These are phyloP conservation scores for Scrobipalpa costella DNA, from an alignment of 2,888 invertebrate species.

Conservation along the genomic window DNA sequence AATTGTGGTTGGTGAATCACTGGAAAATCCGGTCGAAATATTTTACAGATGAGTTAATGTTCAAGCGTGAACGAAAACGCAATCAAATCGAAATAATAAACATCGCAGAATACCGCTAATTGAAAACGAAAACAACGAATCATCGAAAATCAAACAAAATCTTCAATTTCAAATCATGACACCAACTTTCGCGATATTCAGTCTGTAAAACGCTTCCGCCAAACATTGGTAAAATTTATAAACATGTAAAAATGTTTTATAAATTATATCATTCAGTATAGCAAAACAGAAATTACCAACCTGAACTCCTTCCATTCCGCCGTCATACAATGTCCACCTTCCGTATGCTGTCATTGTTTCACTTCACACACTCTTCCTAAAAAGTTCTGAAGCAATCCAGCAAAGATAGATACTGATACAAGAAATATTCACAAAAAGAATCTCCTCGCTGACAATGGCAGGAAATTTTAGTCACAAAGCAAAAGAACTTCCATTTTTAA, in stretches of 20 bases:
- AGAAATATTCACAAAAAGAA: too few relatives aligned
- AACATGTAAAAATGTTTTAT: constrained; percentile 12
- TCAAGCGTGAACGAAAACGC: neutral
- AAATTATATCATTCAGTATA: constrained; percentile 12
- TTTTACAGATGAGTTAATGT: neutral
- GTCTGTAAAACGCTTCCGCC: neutral
- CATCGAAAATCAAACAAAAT: neutral
- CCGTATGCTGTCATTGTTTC: constrained; percentile 59
- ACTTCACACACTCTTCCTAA: constrained; percentile 13
- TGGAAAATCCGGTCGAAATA: neutral
- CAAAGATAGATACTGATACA: neutral
- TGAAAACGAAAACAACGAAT: neutral
- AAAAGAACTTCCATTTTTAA: too few relatives aligned
- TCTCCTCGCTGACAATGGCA: too few relatives aligned
- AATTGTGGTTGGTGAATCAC: neutral
- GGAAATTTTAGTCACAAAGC: too few relatives aligned
- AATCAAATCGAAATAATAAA: too few relatives aligned
- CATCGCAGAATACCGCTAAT: neutral
- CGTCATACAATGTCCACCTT: constrained; percentile 69
- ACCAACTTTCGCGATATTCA: neutral
- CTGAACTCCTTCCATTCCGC: constrained; percentile 64
- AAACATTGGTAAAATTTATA: neutral
- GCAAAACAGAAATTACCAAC: constrained; percentile 38
- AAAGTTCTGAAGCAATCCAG: neutral
- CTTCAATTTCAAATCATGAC: neutral